Base-by-base conservation (phyloP, 2,888 invertebrate species). In the Pristionchus fissidentatus region DNA sequence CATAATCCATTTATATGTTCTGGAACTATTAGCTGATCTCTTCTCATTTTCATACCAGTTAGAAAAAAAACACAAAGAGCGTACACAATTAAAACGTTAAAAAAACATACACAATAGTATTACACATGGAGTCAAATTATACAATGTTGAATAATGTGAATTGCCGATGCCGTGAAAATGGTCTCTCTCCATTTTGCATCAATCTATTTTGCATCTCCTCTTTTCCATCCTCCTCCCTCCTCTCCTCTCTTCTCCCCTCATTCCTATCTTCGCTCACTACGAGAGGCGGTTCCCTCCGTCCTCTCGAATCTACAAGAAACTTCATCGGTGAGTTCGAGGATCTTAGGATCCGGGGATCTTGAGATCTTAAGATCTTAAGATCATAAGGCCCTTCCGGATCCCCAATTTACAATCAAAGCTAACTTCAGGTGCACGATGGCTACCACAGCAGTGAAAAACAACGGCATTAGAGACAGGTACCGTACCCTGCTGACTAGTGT, bases 271-370 rank as follows among this genome's bases (percentile, higher is more conserved):
- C 15, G 32, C 29, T 60, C 60, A 10, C 13, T 15, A 3, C 22
- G 29, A 32, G 60, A 60, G 60, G 60, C 60, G 60, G 60, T 60
- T 29, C 60, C 8, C 60, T 60, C 60, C 60, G 60, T 60, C 60
- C 32, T 60, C 60, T 60, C 60, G 10, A 7, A 4, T 3, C 3
- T 5, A n/a, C n/a, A n/a, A 3, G 3, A 15, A 13, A 15, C 19
- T 22, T 22, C 60, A 29, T 8, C 29, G 32, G 57, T 57, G 57
- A 22, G 60, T 29, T 60, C 29, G 60, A 60, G 60, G 60, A 60
- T 60, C 60, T 13, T 2, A 32, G 60, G 0, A 15, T 32, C 60
- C 26, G 13, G 55, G 55, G 55, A 35, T 35, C 62, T 35, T 22
- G 10, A 3, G 62, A 19, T 35, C 13, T n/a, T 5, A 3, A n/a